Conservation (phyloP, 1,140 invertebrate genomes). For the Venustaconcha ellipsiformis region DNA sequence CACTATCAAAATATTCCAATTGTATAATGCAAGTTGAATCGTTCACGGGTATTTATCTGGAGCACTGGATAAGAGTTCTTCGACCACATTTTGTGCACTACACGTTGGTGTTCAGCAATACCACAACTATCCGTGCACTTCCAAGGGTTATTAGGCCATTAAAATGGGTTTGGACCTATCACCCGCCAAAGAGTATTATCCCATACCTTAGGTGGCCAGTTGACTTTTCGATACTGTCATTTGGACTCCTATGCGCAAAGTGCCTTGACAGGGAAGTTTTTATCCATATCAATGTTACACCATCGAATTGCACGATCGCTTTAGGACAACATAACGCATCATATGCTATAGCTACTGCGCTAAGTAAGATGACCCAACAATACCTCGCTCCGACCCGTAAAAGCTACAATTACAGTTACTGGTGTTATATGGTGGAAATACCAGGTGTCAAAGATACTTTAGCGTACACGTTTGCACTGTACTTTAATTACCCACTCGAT, state of each 20-base stretch:
- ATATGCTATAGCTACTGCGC: constrained; percentile 1
- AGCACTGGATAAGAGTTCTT: too few relatives aligned
- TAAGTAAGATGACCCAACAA: constrained; percentile 9
- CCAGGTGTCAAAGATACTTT: constrained; percentile 17
- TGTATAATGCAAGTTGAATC: too few relatives aligned
- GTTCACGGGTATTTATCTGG: too few relatives aligned
- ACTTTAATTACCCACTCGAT: constrained; percentile 12
- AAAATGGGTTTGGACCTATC: constrained; percentile 22
- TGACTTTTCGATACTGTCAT: constrained; percentile 21
- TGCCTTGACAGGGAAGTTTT: neutral
- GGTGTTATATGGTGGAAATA: constrained; percentile 13
- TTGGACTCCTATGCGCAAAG: constrained; percentile 24
- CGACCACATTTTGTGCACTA: too few relatives aligned
- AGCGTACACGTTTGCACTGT: constrained; percentile 9
- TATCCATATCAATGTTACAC: neutral
- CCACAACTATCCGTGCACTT: too few relatives aligned
- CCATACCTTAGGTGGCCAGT: constrained; percentile 23
- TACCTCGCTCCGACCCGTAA: constrained; percentile 3
- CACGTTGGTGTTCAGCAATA: too few relatives aligned
- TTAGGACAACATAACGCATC: constrained; percentile 6
- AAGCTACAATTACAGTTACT: constrained; percentile 9
- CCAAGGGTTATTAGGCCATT: constrained; percentile 7
- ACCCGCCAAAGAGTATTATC: neutral
- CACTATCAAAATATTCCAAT: too few relatives aligned
- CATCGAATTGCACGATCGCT: constrained; percentile 6